Base-by-base conservation (phyloP, 2,113 vertebrate species). In the Guaruba guarouba region DNA sequence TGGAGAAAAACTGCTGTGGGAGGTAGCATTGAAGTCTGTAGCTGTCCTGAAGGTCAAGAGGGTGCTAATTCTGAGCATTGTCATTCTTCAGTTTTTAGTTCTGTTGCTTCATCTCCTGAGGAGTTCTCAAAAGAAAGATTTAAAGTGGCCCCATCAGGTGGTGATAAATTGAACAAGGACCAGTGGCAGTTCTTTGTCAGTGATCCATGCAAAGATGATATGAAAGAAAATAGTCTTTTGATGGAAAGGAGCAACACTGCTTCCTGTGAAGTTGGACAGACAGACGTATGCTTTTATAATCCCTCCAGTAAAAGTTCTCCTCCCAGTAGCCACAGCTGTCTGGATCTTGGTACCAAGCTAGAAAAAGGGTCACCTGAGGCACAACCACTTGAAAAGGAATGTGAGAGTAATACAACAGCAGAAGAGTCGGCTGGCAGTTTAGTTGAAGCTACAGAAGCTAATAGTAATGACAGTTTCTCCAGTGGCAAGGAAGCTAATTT, bases 51-150 rank as follows among this genome's bases (percentile, higher is more conserved):
- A 74, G 37, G 48, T 90, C 86, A 39, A 51, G 66, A 82, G 35
- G 33, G 7, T 68, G 17, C 49, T 88, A 84, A 48, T 39, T 89
- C 71, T 83, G 70, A 88, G 62, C 83, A 46, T 24, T 88, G 63
- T 92, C 31, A 19, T 91, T 95, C 86, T 88, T 85, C 88, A 76
- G 15, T 61, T 97, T 81, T 83, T 59, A 77, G 44, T 92, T 86
- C 59, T 93, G 61, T 79, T 85, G 52, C 73, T 79, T 91, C 95
- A 94, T 85, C 83, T 74, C 49, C 61, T 35, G 94, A 89, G 66
- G 49, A 90, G 33, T 84, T 87, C 64, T 85, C 91, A 35, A 92
- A 97, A 91, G 93, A 83, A 51, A 92, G 73, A 39, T 16, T 82
- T 66, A 59, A 86, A 75, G 70, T 37, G 43, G 39, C 87, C 27